Evolutionary conservation across 2,113 vertebrate genomes (phyloP), one percentile per base, ranked within the genome.

Genomic region (Phrynocephalus versicolor): DNA sequence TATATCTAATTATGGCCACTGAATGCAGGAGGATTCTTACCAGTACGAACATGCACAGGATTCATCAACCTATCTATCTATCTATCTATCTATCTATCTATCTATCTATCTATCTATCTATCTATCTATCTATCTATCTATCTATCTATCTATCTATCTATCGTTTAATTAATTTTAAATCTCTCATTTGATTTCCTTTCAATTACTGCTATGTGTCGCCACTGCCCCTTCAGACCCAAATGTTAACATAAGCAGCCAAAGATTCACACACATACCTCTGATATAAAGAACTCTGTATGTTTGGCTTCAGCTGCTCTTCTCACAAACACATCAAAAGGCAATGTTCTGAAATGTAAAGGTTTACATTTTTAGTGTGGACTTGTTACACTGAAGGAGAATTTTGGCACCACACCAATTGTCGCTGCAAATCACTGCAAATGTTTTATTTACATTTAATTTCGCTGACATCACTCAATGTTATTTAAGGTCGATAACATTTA

Each of bases 291-390:
- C 80, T 98, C 95, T 0, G 93, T 81, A 90, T 99, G 99, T 45
- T 96, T 98, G 80, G 91, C 90, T 95, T 99, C 98, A 85, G 98
- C 97, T 86, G 98, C 98, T 88, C 98, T 97, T 92, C 60, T 97
- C 71, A 99, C 95, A 95, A 99, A 98, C 30, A 94, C 94, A 70
- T 96, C 95, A 95, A 99, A 99, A 33, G 97, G 96, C 87, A 99
- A 94, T 37, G 98, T 98, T 97, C 98, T 99, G 94, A 92, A 95
- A 96, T 7, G 65, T 45, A 90, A 0, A 94, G 27, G 30, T 67
- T 88, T 62, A 37, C 25, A 71, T 37, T 1, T 37, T 78, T 25
- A 78, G 1, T 79, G 2, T 37, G 58, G 37, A 55, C 21, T 1
- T 78, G 64, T 84, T 55, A 58, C n/a, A 76, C 5, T 8, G 14